Evolutionary conservation across 2,888 invertebrate genomes (phyloP), one percentile per base, ranked within the genome.

Genomic region (Lottia gigantea): DNA sequence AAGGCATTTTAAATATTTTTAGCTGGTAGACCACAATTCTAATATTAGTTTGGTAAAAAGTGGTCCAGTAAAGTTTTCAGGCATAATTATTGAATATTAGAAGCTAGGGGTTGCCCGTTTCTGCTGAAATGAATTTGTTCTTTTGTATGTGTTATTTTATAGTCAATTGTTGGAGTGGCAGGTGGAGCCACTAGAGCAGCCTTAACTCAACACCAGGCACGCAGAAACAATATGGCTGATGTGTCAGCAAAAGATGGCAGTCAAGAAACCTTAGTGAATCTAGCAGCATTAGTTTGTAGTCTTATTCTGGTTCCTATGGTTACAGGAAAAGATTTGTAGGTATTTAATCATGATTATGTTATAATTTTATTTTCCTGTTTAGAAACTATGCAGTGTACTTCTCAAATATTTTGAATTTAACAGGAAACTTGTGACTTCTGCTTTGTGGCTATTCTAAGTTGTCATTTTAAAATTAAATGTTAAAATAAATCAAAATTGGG

Each of bases 261-360:
- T 74, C 98, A 98, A 86, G 98, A 98, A 89, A 98, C 97, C 0
- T 92, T 96, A 77, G 97, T 98, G 16, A 98, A 98, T 90, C 90
- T 98, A 63, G 88, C 94, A 55, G 97, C 95, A 14, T 94, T 97
- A 14, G 86, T 96, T 66, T 88, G 92, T 69, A 95, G 95, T 69
- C 91, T 97, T 65, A 88, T 93, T 61, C 89, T 97, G 68, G 90
- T 97, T 62, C 93, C 93, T 11, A 78, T 90, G 76, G 91, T 93
- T 78, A 81, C 86, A 62, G 87, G 86, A 62, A 82, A 86, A 72
- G 78, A 81, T 25, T 63, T 75, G 86, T 86, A 83, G 80, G 88
- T 89, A 66, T 65, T 62, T 55, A 23, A 23, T 55, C 40, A 31
- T n/a, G 6, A 31, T 31, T 3, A 31, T 31, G 31, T 31, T 31